Evolutionary conservation across 1,140 invertebrate genomes (phyloP), one percentile per base, ranked within the genome.

Genomic region (Drosophila bocqueti): DNA sequence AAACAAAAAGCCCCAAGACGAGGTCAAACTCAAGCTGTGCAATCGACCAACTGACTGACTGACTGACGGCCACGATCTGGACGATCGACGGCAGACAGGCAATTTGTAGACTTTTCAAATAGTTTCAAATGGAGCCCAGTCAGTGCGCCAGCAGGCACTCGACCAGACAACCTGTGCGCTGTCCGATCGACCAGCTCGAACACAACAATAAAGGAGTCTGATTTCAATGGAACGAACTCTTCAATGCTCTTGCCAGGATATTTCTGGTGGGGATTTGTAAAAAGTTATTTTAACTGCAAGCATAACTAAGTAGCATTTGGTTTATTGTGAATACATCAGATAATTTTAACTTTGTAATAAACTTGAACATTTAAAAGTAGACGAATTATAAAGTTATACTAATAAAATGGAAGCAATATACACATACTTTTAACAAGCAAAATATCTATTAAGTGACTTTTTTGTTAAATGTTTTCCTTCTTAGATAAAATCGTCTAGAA

Each of bases 81-180:
- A 61, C 54, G 62, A 43, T 63, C 59, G 72, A 74, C 68, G 65
- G 75, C 83, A 79, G 84, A 87, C 84, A 89, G 84, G 84, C 81
- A 89, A 90, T 90, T 89, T 89, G 85, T 89, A 85, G 85, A 84
- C 85, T 90, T 87, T 90, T 84, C 81, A 89, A 90, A 90, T 81
- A 65, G 60, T 76, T 86, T 79, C 80, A 87, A 85, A 85, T 82
- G 75, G 67, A 75, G 64, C 63, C 49, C 52, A 75, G 66, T 26
- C 60, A 73, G 47, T 26, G 47, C 21, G 42, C 46, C 73, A 72
- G 54, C 68, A 82, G 67, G 65, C 61, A 65, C 40, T 38, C 47
- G 47, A 38, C n/a, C 68, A 58, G 59, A 54, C 66, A 80, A 71
- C 47, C 67, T 67, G 75, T 72, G 57, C 77, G 46, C 50, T 65